Evolutionary conservation across 2,113 vertebrate genomes (phyloP).

Genomic region (Lagopus muta): DNA sequence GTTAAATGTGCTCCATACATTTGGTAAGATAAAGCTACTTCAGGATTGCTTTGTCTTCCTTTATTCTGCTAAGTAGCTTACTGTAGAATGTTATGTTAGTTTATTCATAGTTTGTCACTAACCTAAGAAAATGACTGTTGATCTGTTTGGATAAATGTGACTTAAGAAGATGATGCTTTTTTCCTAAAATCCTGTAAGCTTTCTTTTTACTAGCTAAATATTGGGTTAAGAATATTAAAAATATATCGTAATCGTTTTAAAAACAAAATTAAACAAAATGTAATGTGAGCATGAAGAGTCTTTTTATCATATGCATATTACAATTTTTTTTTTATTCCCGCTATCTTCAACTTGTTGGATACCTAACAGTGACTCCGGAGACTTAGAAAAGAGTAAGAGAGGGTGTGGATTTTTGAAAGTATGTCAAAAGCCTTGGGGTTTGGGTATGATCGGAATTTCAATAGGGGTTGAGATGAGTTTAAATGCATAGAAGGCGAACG

Average conservation of each 20-base stretch:
- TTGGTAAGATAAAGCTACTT: slow-evolving; percentile 41
- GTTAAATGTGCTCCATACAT: slow-evolving; percentile 4
- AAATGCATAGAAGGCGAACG: slow-evolving; percentile 85
- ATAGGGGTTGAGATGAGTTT: slow-evolving; percentile 84
- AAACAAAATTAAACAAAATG: slow-evolving; percentile 27
- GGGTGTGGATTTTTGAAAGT: slow-evolving; percentile 88
- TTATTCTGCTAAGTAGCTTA: slow-evolving; percentile 2
- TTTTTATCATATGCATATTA: slow-evolving; percentile 61
- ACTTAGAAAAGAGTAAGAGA: slow-evolving; percentile 82
- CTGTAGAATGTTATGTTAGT: slow-evolving; percentile 36
- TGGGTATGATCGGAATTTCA: slow-evolving; percentile 92
- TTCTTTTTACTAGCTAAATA: background rate
- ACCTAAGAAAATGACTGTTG: slow-evolving; percentile 56
- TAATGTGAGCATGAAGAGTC: background rate
- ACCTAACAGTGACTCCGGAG: slow-evolving; percentile 83
- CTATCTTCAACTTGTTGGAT: slow-evolving; percentile 75
- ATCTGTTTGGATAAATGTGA: slow-evolving; percentile 2
- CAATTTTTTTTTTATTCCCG: background rate
- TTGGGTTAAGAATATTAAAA: slow-evolving; percentile 46
- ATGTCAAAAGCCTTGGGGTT: slow-evolving; percentile 92
- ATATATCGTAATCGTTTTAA: slow-evolving; percentile 1
- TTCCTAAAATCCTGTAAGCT: background rate
- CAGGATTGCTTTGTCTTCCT: slow-evolving; percentile 9
- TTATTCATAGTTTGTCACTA: slow-evolving; percentile 46
- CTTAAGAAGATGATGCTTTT: slow-evolving; percentile 35